Percentiles rank a stretch among this genome's conserved stretches.
Evolutionary conservation across 2,888 invertebrate genomes (phyloP).

Genomic region (Zele albiditarsus): DNA sequence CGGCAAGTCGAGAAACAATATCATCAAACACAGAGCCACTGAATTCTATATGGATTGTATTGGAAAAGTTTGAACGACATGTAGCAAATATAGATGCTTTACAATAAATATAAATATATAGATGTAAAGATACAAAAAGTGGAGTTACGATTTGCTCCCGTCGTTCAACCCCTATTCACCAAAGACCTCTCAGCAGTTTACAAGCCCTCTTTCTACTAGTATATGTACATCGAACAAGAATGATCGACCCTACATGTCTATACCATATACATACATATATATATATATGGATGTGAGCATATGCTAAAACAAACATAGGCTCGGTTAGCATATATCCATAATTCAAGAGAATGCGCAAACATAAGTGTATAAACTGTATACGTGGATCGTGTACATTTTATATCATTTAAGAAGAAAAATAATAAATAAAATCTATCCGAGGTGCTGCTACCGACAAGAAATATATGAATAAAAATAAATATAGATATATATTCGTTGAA

Average conservation of each 20-base stretch:
- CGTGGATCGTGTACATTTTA: conserved; percentile 8
- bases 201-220: conserved; percentile 10
- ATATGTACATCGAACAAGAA: conserved; percentile 7
- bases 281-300: conserved; percentile 6
- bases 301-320: conserved; percentile 25
- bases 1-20: conserved; percentile 31
- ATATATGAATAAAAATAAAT: background rate
- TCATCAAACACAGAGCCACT: conserved; percentile 23
- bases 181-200: conserved; percentile 24
- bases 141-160: conserved; percentile 19
- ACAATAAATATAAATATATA: conserved; percentile 3
- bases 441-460: background rate
- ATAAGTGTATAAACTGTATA: conserved; percentile 28
- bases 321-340: conserved; percentile 39
- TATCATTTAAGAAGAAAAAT: conserved; percentile 11
- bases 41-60: conserved; percentile 20
- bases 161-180: background rate
- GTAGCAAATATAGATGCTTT: background rate
- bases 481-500: background rate
- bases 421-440: background rate
- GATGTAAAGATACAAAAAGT: conserved; percentile 1
- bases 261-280: conserved; percentile 2
- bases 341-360: conserved; percentile 39
- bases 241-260: conserved; percentile 17
- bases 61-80: conserved; percentile 27